Base-by-base conservation (phyloP, 1,140 invertebrate species). In the Pseudomyrmex concolor region DNA sequence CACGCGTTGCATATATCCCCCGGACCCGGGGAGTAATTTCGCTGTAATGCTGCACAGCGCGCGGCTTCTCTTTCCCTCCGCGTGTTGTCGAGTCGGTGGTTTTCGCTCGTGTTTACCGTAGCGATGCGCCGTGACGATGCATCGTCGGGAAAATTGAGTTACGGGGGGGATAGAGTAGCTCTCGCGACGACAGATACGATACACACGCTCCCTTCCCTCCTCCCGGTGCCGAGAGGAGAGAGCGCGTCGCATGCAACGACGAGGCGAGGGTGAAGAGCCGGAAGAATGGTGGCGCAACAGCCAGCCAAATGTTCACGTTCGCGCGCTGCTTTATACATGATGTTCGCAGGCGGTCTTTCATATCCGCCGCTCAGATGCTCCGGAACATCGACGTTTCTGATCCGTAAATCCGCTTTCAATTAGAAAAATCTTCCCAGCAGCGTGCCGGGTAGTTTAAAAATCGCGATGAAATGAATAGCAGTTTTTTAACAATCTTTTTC, bases 121-220 rank as follows among this genome's bases (percentile, higher is more conserved):
- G 74, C 62, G 74, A 57, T 59, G 64, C 50, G 54, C 74, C 74
- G 43, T 78, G 64, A 78, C 64, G 64, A 64, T 25, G 63, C 63
- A 57, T 68, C 51, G 51, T 25, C 17, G 76, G 10, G 64, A 70
- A 78, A 78, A 78, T 78, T 70, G 76, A 78, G 76, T 78, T 78
- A 78, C 64, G 54, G 15, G 10, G 10, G 17, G 51, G 17, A 71
- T 57, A 43, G 72, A 76, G 48, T 43, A 51, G 22, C 45, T 63
- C 15, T 19, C 45, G 59, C 45, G 74, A 68, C 48, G 60, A 67
- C 22, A 19, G 34, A 68, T 34, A 17, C 57, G 19, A 74, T 48
- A 19, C 34, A 34, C 34, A 34, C 34, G 34, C 34, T 7, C 34
- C 34, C 34, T 22, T 1, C 1, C 22, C 22, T 22, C 22, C 22